These are phyloP conservation scores for Acheta domesticus DNA, from an alignment of 2,888 invertebrate genomes.

Conservation along the genomic window DNA sequence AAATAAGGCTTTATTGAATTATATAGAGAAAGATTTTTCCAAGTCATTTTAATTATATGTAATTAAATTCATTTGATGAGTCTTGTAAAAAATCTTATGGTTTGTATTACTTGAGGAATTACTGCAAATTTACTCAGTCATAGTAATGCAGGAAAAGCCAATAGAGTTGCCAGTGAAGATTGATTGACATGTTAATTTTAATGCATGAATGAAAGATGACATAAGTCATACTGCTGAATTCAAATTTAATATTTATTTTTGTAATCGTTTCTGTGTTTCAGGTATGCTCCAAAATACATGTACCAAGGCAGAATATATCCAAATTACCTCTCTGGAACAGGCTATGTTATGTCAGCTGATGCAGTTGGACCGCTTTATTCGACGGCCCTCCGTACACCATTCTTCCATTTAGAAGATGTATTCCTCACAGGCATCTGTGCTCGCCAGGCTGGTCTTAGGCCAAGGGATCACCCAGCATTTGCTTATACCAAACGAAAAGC, in stretches of 20 bases:
- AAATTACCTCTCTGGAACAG: constrained; percentile 76
- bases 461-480: constrained; percentile 64
- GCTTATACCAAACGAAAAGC: constrained; percentile 53
- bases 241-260: too few species aligned
- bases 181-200: background rate
- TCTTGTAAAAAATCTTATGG: too few species aligned
- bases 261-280: constrained; percentile 42
- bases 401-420: constrained; percentile 76
- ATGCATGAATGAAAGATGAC: too few species aligned
- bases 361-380: constrained; percentile 63
- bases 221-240: background rate
- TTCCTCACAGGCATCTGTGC: constrained; percentile 76
- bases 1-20: too few species aligned
- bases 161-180: background rate
- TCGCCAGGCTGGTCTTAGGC: constrained; percentile 54
- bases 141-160: too few species aligned
- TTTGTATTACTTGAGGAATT: too few species aligned
- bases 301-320: constrained; percentile 69
- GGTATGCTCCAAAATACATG: constrained; percentile 79
- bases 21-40: too few species aligned
- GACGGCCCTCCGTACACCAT: constrained; percentile 63
- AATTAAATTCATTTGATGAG: too few species aligned
- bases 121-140: too few species aligned
- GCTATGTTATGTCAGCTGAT: constrained; percentile 69
- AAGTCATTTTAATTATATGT: too few species aligned